Conservation (phyloP, 2,888 invertebrate species). For the Drosophila fulvimacula region DNA sequence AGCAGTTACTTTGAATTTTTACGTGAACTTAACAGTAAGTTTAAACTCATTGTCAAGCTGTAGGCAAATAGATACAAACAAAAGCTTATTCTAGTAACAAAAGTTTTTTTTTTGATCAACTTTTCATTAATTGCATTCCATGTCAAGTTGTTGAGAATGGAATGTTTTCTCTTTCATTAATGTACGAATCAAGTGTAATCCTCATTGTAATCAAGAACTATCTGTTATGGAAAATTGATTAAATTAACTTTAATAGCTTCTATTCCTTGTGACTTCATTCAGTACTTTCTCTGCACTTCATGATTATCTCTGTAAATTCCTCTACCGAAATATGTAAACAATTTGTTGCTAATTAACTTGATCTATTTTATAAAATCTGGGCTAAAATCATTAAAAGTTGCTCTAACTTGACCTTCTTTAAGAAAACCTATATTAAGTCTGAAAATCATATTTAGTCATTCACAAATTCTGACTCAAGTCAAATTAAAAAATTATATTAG, state of each 20-base stretch:
- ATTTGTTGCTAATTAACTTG: background rate
- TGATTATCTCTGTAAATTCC: too few species aligned
- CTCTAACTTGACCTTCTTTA: slow-evolving; percentile 1
- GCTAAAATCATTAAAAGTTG: background rate
- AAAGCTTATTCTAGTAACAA: background rate
- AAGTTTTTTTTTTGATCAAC: accelerated
- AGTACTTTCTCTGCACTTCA: background rate
- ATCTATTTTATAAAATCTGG: background rate
- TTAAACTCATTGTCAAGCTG: background rate
- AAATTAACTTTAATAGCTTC: too few species aligned
- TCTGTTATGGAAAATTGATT: too few species aligned
- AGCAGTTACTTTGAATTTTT: background rate
- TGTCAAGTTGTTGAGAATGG: background rate
- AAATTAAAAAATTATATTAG: background rate
- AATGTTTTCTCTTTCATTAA: background rate
- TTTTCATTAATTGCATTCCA: background rate
- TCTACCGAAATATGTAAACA: background rate
- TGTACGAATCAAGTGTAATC: background rate
- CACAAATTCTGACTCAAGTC: background rate
- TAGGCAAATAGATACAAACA: too few species aligned
- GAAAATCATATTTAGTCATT: background rate
- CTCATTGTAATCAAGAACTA: background rate
- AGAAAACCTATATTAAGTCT: background rate
- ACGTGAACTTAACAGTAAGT: background rate
- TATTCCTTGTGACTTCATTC: too few species aligned